Base-by-base conservation (phyloP, 2,113 vertebrate genomes). In the Acinonyx jubatus region DNA sequence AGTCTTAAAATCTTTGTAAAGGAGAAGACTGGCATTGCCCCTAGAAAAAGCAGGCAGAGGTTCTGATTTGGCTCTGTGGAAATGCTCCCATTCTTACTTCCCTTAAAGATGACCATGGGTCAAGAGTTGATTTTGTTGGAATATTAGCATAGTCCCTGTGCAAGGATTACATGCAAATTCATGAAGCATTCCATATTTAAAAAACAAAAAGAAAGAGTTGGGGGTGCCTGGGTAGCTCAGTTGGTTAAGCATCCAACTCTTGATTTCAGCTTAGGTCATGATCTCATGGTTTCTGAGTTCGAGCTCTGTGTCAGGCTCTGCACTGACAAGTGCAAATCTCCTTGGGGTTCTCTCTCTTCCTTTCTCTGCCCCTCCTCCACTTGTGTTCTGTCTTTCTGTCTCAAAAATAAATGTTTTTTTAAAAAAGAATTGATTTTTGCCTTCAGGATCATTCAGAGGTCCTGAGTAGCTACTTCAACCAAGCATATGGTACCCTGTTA, bases 1-100 rank as follows among this genome's bases (percentile, higher is more conserved):
- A 68, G 48, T 68, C 79, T 91, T 92, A 82, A 63, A 61, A 65
- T 63, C 25, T 95, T 85, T 93, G 29, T 48, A 90, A 92, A 89
- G 36, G 69, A 76, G 57, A 95, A 71, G n/a, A 55, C 2, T 91
- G 63, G 55, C 48, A 89, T 89, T 97, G 79, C 16, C 9, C 25
- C n/a, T 91, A 61, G 88, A 61, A 89, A 86, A 6, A 89, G 33
- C 27, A 71, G 41, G 41, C n/a, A 85, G 31, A 23, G 23, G 19
- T 69, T 92, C 41, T 41, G 4, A 48, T 65, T 76, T 73, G 88
- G 69, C 29, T 97, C 33, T 84, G n/a, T 38, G 25, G 73, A 95
- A 82, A 55, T 38, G 16, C 2, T 73, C 21, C 48, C 31, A 82
- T 33, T 78, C 68, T 23, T 48, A 38, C 1, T 41, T 93, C 63